phyloP scores from a whole-genome alignment of 2,113 vertebrate genomes.

The Caretta caretta region DNA sequence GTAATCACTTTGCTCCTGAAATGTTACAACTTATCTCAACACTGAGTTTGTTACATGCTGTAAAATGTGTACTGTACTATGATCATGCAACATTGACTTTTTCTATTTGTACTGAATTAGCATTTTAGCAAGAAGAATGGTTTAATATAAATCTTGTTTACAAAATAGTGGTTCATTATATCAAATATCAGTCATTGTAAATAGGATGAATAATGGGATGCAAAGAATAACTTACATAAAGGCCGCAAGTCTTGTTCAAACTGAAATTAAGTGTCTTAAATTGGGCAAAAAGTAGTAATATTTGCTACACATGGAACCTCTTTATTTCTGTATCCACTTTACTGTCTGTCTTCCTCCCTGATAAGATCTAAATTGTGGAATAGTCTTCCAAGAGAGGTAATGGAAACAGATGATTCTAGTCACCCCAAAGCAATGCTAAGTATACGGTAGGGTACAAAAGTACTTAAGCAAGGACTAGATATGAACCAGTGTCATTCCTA shows the following conservation, averaged over 20 bases:
- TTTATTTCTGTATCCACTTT: background rate
- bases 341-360: background rate
- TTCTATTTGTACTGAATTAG: background rate
- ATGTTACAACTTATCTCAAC: slow-evolving; percentile 16
- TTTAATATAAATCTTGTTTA: background rate
- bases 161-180: background rate
- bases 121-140: background rate
- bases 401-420: background rate
- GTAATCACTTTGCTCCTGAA: slow-evolving; percentile 20
- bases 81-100: background rate
- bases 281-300: background rate
- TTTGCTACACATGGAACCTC: background rate
- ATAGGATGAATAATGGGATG: background rate
- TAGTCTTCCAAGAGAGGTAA: background rate
- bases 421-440: background rate
- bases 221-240: background rate
- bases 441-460: background rate
- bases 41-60: background rate
- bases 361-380: background rate
- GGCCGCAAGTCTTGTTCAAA: background rate
- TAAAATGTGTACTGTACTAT: background rate
- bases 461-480: background rate
- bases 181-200: background rate
- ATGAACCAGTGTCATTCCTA: background rate
- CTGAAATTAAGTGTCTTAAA: background rate